Evolutionary conservation across 1,140 invertebrate genomes (phyloP).

Genomic region (Zaprionus tsacasi): DNA sequence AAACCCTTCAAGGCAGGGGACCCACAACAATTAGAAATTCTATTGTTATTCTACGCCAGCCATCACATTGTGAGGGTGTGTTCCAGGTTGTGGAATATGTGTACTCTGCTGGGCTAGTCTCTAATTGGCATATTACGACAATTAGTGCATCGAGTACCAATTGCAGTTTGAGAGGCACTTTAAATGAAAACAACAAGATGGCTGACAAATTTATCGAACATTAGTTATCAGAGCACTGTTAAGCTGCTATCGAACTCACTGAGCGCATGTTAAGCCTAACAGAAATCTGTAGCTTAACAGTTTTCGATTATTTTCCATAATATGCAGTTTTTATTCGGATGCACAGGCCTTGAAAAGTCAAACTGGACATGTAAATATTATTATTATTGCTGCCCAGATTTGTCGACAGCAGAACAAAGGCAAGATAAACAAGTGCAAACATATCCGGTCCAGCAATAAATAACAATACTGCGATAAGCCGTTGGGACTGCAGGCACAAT

Average conservation of each 20-base stretch:
- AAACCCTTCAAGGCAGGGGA: constrained; percentile 5
- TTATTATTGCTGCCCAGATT: constrained; percentile 47
- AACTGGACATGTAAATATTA: constrained; percentile 62
- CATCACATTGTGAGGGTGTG: constrained; percentile 20
- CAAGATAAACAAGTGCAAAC: constrained; percentile 59
- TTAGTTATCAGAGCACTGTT: background rate
- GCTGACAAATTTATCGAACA: background rate
- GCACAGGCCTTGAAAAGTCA: constrained; percentile 16
- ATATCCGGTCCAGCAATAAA: constrained; percentile 55
- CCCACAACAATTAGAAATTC: constrained; percentile 34
- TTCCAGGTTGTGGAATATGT: constrained; percentile 14
- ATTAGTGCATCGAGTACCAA: background rate
- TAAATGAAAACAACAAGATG: background rate
- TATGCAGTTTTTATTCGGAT: constrained; percentile 25
- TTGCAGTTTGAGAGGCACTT: background rate
- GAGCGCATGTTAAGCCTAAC: background rate
- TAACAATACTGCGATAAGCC: constrained; percentile 41
- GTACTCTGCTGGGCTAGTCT: constrained; percentile 6
- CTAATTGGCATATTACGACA: background rate
- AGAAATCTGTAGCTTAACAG: too few species aligned
- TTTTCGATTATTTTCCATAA: background rate
- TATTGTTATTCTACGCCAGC: constrained; percentile 5
- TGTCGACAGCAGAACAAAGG: constrained; percentile 35
- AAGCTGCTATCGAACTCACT: background rate
- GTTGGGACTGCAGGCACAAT: constrained; percentile 33